phyloP scores from a whole-genome alignment of 2,888 invertebrate species.

The Falcaria lacertinaria region DNA sequence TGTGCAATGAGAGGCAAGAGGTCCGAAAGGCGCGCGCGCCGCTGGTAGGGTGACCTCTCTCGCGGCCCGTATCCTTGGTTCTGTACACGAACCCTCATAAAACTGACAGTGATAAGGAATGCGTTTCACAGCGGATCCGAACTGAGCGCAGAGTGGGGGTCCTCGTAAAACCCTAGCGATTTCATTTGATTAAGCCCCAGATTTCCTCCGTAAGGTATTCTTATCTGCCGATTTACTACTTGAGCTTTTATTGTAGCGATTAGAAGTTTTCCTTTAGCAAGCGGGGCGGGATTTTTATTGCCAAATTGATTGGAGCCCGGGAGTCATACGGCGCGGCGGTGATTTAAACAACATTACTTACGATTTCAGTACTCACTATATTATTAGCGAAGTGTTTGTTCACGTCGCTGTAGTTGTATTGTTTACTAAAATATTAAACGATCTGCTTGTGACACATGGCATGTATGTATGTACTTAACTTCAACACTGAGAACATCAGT shows the following conservation, averaged over 20 bases:
- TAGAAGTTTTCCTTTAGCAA: not conserved
- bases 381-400: no score
- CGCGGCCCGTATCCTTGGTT: conserved; percentile 1
- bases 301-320: not conserved
- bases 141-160: not conserved
- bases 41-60: not conserved
- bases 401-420: no score
- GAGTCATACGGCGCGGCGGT: no score
- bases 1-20: no score
- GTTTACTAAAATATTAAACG: no score
- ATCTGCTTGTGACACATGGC: no score
- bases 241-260: not conserved
- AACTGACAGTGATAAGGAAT: conserved; percentile 1
- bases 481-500: no score
- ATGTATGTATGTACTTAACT: no score
- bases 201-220: not conserved
- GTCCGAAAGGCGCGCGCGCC: not conserved
- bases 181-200: not conserved
- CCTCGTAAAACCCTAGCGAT: not conserved
- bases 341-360: no score
- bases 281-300: not conserved
- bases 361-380: no score
- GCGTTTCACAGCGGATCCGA: conserved; percentile 2
- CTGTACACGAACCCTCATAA: not conserved
- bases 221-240: not conserved